phyloP scores from a whole-genome alignment of 1,140 invertebrate species.

The Brachionus asplanchnoidis region DNA sequence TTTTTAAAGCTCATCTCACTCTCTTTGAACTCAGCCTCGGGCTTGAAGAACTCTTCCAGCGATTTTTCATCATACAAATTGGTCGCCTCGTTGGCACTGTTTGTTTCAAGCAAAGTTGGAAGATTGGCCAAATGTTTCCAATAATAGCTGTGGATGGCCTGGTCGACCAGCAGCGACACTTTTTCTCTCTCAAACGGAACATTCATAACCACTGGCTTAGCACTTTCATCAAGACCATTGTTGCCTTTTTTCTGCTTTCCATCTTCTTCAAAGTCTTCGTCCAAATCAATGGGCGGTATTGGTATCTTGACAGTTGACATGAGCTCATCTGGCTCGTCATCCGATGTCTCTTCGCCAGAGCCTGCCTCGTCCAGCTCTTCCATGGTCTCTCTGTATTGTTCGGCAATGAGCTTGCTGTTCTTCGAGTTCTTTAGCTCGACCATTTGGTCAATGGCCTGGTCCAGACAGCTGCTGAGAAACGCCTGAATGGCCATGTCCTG shows the following conservation, averaged over 20 bases:
- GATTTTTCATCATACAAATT: neutral
- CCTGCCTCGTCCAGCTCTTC: neutral
- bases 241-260: neutral
- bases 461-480: neutral
- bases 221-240: neutral
- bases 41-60: neutral
- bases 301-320: neutral
- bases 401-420: neutral
- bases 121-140: slow-evolving; percentile 12
- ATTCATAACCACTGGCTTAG: neutral
- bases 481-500: neutral
- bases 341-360: neutral
- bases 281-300: slow-evolving; percentile 12
- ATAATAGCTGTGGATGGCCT: neutral
- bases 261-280: neutral
- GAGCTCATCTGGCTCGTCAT: neutral
- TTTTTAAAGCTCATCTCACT: slow-evolving; percentile 44
- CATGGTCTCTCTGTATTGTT: neutral
- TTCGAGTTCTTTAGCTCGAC: neutral
- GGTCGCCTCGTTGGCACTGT: neutral
- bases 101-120: neutral
- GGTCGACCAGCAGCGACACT: neutral
- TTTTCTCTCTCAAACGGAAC: slow-evolving; percentile 3
- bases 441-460: neutral
- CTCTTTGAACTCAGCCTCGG: neutral